A percentile compares a stretch with the other conserved stretches of the same genome.
Conservation (phyloP, 2,888 invertebrate species). For the Anodontia alba region DNA sequence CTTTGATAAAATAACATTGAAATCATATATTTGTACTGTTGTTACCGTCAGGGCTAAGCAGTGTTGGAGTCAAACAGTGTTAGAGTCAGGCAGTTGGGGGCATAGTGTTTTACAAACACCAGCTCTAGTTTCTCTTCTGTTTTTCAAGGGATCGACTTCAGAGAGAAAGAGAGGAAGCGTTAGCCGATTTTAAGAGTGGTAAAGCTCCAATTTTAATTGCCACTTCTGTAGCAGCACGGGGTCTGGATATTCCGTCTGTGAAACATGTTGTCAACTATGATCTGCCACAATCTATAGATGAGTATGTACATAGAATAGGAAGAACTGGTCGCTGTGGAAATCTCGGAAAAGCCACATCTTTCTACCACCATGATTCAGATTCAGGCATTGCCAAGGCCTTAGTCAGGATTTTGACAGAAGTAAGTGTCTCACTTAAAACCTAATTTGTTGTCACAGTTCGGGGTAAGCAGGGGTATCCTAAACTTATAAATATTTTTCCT, state of each 20-base stretch:
- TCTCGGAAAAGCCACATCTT: conserved; percentile 88
- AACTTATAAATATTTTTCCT: too few relatives aligned
- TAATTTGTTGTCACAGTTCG: too few relatives aligned
- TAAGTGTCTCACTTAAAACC: too few relatives aligned
- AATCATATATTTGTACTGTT: too few relatives aligned
- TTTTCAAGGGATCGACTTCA: conserved; percentile 88
- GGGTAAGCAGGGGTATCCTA: not conserved
- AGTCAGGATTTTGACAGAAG: conserved; percentile 90
- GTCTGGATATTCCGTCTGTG: conserved; percentile 94
- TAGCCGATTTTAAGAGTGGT: conserved; percentile 93
- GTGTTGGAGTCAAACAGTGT: too few relatives aligned
- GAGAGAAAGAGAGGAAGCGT: conserved; percentile 90
- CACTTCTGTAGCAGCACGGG: conserved; percentile 97
- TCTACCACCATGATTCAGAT: conserved; percentile 84
- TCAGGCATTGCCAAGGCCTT: conserved; percentile 88
- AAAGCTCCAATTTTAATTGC: conserved; percentile 93
- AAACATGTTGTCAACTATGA: conserved; percentile 99
- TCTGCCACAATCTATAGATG: conserved; percentile 98
- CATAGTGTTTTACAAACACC: too few relatives aligned
- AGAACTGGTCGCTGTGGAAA: conserved; percentile 99
- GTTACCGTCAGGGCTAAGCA: too few relatives aligned
- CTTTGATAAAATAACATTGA: too few relatives aligned
- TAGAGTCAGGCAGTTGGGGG: too few relatives aligned
- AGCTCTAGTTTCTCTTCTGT: too few relatives aligned
- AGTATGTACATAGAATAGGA: conserved; percentile 99